Evolutionary conservation across 1,140 invertebrate species (phyloP).

Genomic region (Phymastichus coffea): DNA sequence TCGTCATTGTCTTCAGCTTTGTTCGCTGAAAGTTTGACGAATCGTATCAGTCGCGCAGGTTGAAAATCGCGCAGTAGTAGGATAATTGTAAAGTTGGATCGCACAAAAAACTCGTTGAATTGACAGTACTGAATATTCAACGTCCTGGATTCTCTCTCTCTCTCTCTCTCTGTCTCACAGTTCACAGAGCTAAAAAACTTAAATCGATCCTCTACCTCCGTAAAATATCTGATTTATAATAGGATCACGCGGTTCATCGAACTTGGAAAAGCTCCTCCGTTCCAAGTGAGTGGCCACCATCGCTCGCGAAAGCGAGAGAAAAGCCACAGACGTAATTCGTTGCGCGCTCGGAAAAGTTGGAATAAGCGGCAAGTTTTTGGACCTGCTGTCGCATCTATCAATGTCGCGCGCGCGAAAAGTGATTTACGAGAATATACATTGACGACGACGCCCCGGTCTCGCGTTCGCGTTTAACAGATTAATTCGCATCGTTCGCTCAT

Average conservation of each 20-base stretch:
- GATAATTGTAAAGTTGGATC: too few relatives aligned
- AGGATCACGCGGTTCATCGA: conserved; percentile 44
- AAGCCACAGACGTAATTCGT: conserved; percentile 16
- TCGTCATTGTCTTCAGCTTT: too few relatives aligned
- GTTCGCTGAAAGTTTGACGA: too few relatives aligned
- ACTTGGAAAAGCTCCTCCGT: conserved; percentile 39
- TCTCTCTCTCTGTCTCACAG: too few relatives aligned
- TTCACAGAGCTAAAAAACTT: not conserved
- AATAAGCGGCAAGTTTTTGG: conserved; percentile 13
- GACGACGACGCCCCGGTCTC: not conserved
- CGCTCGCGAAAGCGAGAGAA: conserved; percentile 26
- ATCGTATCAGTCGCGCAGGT: too few relatives aligned
- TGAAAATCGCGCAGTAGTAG: too few relatives aligned
- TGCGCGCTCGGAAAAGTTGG: conserved; percentile 16
- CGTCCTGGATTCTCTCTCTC: not conserved
- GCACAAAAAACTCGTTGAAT: not conserved
- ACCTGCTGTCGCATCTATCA: conserved; percentile 34
- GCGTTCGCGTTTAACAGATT: too few relatives aligned
- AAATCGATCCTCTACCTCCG: not conserved
- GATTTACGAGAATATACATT: conserved; percentile 19
- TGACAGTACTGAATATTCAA: conserved; percentile 5
- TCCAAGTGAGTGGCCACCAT: conserved; percentile 2
- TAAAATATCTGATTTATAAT: conserved; percentile 44
- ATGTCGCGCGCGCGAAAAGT: conserved; percentile 23
- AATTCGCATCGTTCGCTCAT: too few relatives aligned